Evolutionary conservation across 2,797 vertebrate genomes (phyloP).

Genomic region (Etheostoma nigrum): DNA sequence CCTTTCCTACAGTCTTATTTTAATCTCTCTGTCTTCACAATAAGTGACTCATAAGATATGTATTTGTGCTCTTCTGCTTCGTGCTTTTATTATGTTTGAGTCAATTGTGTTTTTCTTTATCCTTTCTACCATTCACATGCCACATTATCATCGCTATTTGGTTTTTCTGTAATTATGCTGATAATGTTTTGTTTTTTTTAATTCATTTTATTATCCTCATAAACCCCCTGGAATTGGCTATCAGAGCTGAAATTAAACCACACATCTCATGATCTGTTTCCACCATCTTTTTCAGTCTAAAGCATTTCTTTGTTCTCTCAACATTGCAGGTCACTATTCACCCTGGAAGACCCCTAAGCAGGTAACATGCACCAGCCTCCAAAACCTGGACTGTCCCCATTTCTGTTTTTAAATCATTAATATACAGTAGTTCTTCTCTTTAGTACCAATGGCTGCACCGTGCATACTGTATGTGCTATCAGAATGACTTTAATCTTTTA

Average conservation of each 20-base stretch:
- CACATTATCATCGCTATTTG: slow-evolving; percentile 7
- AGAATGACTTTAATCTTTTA: slow-evolving; percentile 17
- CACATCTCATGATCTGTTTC: slow-evolving; percentile 31
- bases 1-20: not conserved
- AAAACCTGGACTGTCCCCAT: slow-evolving; percentile 42
- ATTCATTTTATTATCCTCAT: slow-evolving; percentile 8
- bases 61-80: slow-evolving; percentile 15
- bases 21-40: not conserved
- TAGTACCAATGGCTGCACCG: slow-evolving; percentile 51
- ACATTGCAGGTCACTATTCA: slow-evolving; percentile 98
- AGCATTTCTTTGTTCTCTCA: slow-evolving; percentile 86
- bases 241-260: slow-evolving; percentile 9
- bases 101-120: slow-evolving; percentile 27
- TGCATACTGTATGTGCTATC: slow-evolving; percentile 40
- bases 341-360: slow-evolving; percentile 99
- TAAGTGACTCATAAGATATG: slow-evolving; percentile 14
- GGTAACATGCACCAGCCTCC: slow-evolving; percentile 86
- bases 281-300: slow-evolving; percentile 72
- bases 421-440: slow-evolving; percentile 29
- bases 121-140: slow-evolving; percentile 5
- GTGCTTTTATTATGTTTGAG: slow-evolving; percentile 17
- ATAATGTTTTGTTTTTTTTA: not conserved
- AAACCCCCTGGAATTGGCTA: not conserved
- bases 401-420: slow-evolving; percentile 44
- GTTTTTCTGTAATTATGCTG: slow-evolving; percentile 34